A percentile compares a stretch with the other conserved stretches of the same genome.
Evolutionary conservation across 2,113 vertebrate genomes (phyloP).

Genomic region (Tonatia bakeri): DNA sequence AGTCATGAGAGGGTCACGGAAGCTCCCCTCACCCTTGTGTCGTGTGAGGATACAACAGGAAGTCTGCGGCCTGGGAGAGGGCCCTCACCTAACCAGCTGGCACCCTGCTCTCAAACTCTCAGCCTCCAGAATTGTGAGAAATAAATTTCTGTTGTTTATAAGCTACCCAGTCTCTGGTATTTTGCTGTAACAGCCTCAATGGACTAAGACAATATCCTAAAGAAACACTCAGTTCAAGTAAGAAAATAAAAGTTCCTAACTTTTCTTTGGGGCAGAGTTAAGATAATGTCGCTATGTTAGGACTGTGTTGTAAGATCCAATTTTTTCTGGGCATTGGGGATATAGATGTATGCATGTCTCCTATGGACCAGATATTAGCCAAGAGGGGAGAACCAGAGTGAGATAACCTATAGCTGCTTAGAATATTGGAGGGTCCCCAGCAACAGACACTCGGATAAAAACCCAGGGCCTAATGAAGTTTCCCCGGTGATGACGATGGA

Average conservation of each 20-base stretch:
- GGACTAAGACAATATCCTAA: not conserved
- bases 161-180: too few species aligned
- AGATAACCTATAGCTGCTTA: not conserved
- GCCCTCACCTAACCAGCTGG: not conserved
- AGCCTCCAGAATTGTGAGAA: too few species aligned
- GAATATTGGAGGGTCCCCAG: not conserved
- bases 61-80: not conserved
- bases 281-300: not conserved
- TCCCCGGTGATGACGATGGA: not conserved
- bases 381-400: not conserved
- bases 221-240: not conserved
- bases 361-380: not conserved
- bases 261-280: not conserved
- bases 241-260: not conserved
- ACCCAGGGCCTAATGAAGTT: not conserved
- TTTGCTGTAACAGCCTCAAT: not conserved
- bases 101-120: too few species aligned
- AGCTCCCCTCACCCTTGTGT: not conserved
- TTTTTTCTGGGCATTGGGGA: not conserved
- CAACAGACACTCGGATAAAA: not conserved
- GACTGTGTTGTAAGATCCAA: too few species aligned
- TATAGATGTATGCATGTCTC: not conserved
- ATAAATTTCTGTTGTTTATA: too few species aligned
- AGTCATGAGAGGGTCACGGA: not conserved
- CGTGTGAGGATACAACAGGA: too few species aligned